phyloP scores from a whole-genome alignment of 1,140 invertebrate genomes.

The Zaprionus tsacasi region DNA sequence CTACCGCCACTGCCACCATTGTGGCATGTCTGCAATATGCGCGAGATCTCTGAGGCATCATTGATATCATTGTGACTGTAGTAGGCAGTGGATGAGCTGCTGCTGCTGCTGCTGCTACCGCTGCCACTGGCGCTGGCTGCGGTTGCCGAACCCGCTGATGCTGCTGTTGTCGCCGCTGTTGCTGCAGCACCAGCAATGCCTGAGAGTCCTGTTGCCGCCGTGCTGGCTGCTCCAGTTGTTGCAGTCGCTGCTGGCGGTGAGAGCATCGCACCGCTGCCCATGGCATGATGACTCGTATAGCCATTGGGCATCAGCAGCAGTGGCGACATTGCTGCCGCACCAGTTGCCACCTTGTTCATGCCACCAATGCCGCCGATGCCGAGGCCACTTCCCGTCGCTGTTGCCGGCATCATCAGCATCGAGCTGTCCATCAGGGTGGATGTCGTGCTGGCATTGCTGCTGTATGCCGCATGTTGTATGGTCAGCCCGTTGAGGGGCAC shows the following conservation, averaged over 20 bases:
- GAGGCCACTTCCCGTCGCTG: background rate
- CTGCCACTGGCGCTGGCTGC: too few relatives aligned
- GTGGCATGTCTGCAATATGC: constrained; percentile 82
- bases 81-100: constrained; percentile 40
- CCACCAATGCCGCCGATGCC: background rate
- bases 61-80: constrained; percentile 81
- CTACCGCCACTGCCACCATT: constrained; percentile 53
- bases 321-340: constrained; percentile 42
- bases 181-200: background rate
- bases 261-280: constrained; percentile 27
- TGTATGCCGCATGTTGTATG: constrained; percentile 64
- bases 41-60: constrained; percentile 82
- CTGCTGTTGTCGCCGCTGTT: background rate
- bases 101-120: constrained; percentile 12
- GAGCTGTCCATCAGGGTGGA: constrained; percentile 47
- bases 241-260: constrained; percentile 40
- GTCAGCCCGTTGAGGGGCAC: constrained; percentile 65
- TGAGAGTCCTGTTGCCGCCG: background rate
- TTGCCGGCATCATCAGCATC: constrained; percentile 32
- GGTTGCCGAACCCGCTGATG: constrained; percentile 2
- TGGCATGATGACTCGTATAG: constrained; percentile 41
- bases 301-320: constrained; percentile 56
- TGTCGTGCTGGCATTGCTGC: constrained; percentile 56
- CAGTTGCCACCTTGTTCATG: constrained; percentile 2
- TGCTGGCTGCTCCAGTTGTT: background rate